A percentile compares a stretch with the other conserved stretches of the same genome.
phyloP scores from a whole-genome alignment of 2,888 invertebrate species.

The Ophion ventricosus region DNA sequence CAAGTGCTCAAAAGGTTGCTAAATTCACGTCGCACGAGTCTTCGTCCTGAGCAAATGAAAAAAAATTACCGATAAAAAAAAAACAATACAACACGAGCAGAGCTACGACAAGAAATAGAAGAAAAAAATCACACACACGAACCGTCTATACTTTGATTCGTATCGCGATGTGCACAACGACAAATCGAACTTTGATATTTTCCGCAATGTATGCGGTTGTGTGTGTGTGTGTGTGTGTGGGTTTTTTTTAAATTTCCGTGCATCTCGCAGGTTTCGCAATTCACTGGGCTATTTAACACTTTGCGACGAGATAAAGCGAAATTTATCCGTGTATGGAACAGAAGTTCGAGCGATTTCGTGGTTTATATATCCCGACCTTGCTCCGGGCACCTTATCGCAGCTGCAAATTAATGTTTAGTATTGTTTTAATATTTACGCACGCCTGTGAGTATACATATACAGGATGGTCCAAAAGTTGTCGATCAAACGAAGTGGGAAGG shows the following conservation, averaged over 20 bases:
- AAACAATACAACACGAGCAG: neutral
- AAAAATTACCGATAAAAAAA: neutral
- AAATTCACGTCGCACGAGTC: neutral
- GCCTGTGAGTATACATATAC: neutral
- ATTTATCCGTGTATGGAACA: conserved; percentile 19
- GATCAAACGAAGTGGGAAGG: no score
- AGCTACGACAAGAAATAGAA: neutral
- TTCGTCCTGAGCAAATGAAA: neutral
- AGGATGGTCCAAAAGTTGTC: no score
- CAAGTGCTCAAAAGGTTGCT: neutral
- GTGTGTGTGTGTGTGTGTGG: neutral
- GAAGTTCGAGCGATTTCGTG: neutral
- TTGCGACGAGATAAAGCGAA: conserved; percentile 9
- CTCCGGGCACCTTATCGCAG: conserved; percentile 13
- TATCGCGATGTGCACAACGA: neutral
- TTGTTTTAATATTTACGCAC: conserved; percentile 6
- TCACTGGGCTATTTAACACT: conserved; percentile 23
- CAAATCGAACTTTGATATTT: conserved; percentile 19
- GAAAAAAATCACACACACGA: neutral
- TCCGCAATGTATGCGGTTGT: neutral
- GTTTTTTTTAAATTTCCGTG: neutral
- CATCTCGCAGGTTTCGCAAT: conserved; percentile 34
- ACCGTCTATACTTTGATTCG: conserved; percentile 3
- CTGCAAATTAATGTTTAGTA: conserved; percentile 51
- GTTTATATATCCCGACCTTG: conserved; percentile 43